Evolutionary conservation across 2,797 vertebrate genomes (phyloP).

Genomic region (Vultur gryphus): DNA sequence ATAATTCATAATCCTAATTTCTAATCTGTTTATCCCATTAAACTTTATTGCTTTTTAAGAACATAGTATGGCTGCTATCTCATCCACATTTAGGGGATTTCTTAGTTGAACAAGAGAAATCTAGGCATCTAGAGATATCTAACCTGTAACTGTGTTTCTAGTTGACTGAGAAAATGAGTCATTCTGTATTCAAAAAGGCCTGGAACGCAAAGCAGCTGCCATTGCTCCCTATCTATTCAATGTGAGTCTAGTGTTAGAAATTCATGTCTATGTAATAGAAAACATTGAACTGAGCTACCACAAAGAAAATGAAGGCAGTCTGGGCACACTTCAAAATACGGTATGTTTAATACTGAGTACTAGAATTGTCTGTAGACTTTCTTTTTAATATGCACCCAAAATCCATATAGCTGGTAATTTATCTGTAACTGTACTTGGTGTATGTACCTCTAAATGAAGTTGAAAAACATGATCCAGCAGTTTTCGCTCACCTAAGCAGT

Average conservation of each 20-base stretch:
- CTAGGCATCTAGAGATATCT: not conserved
- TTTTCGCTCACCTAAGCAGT: not conserved
- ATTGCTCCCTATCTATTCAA: not conserved
- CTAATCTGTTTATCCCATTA: not conserved
- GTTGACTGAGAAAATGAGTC: not conserved
- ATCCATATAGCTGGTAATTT: not conserved
- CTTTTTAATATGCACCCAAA: not conserved
- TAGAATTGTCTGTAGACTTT: not conserved
- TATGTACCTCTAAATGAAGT: fast-evolving
- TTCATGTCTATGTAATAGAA: not conserved
- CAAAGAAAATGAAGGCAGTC: not conserved
- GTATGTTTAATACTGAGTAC: not conserved
- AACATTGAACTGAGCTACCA: not conserved
- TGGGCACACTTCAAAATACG: not conserved
- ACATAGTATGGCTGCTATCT: not conserved
- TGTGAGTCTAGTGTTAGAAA: not conserved
- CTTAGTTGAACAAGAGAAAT: not conserved
- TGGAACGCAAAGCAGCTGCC: not conserved
- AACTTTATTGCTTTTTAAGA: not conserved
- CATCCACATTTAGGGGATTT: not conserved
- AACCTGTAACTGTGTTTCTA: not conserved
- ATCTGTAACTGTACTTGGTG: not conserved
- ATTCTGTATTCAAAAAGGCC: not conserved
- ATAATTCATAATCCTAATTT: not conserved
- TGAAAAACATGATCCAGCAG: not conserved